Conservation (phyloP, 2,888 invertebrate genomes). For the Crematogaster levior region DNA sequence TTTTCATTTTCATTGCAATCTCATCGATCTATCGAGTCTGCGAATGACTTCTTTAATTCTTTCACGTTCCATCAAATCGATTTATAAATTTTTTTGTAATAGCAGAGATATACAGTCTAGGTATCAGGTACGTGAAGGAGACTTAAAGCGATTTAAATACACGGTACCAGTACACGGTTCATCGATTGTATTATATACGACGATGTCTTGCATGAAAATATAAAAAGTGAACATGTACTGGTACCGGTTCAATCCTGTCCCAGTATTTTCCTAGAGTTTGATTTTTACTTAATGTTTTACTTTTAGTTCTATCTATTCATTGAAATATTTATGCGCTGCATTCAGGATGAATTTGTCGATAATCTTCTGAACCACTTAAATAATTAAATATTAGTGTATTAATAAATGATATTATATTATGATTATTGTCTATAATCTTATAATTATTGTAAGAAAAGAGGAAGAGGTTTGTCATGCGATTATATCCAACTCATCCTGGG, state of each 20-base stretch:
- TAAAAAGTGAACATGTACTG: slow-evolving; percentile 1
- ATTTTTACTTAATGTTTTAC: slow-evolving; percentile 9
- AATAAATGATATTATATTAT: neutral
- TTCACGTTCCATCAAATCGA: slow-evolving; percentile 34
- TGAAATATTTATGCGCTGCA: slow-evolving; percentile 21
- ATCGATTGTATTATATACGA: slow-evolving; percentile 26
- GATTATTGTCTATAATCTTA: neutral
- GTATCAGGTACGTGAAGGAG: slow-evolving; percentile 37
- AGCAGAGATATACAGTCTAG: slow-evolving; percentile 9
- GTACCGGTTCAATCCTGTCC: neutral
- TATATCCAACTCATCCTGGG: slow-evolving; percentile 24
- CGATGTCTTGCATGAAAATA: slow-evolving; percentile 4
- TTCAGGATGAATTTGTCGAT: slow-evolving; percentile 60
- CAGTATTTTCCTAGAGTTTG: neutral
- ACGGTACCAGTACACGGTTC: slow-evolving; percentile 10
- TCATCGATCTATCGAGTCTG: neutral
- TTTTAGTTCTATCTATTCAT: slow-evolving; percentile 15
- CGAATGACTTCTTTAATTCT: slow-evolving; percentile 42
- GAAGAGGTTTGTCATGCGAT: neutral
- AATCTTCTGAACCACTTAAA: slow-evolving; percentile 7
- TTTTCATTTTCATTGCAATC: neutral
- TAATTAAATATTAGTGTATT: neutral
- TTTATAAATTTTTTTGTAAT: slow-evolving; percentile 6
- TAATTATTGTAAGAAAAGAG: neutral
- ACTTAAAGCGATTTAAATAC: slow-evolving; percentile 15